Evolutionary conservation across 2,113 vertebrate genomes (phyloP).

Genomic region (Tautogolabrus adspersus): DNA sequence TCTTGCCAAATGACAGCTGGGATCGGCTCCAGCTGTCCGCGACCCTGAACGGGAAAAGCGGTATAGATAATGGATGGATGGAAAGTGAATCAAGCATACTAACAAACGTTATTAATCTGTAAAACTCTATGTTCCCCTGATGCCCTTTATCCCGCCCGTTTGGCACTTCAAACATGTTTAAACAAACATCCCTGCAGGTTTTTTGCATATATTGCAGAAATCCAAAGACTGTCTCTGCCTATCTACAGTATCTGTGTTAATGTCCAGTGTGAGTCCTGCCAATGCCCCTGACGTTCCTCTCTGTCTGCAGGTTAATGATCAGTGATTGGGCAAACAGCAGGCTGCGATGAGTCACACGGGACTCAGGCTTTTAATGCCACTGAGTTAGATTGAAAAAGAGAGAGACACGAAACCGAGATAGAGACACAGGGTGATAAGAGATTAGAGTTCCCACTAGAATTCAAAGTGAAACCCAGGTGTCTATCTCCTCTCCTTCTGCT

Average conservation of each 20-base stretch:
- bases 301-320: conserved; percentile 58
- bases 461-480: conserved; percentile 29
- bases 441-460: conserved; percentile 14
- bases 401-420: neutral
- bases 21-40: too few species aligned
- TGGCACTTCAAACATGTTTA: conserved; percentile 16
- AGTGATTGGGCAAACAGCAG: conserved; percentile 46
- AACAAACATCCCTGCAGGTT: conserved; percentile 5
- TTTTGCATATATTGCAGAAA: conserved; percentile 13
- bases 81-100: neutral
- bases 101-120: neutral
- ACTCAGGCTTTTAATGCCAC: neutral
- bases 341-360: neutral
- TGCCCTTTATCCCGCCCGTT: neutral
- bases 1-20: too few species aligned
- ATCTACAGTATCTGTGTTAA: conserved; percentile 43
- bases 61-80: too few species aligned
- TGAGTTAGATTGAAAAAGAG: neutral
- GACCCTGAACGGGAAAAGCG: too few species aligned
- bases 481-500: neutral
- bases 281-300: neutral
- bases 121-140: neutral
- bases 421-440: conserved; percentile 15
- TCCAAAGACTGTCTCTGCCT: conserved; percentile 11
- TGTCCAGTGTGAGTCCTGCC: neutral